A percentile compares a stretch with the other conserved stretches of the same genome.
Evolutionary conservation across 2,797 vertebrate genomes (phyloP).

Genomic region (Valencia hispanica): DNA sequence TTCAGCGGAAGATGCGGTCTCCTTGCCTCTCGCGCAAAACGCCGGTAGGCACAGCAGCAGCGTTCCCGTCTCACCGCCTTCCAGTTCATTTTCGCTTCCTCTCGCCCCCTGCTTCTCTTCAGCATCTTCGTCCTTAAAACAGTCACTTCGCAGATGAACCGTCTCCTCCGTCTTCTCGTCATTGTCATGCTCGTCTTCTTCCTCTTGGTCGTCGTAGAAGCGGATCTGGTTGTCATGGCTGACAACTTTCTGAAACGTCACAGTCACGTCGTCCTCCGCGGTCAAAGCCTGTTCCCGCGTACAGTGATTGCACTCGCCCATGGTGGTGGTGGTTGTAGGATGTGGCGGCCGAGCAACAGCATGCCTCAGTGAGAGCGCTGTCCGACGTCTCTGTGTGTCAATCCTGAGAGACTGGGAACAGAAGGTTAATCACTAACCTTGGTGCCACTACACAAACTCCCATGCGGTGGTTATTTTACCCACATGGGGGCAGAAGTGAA

Average conservation of each 20-base stretch:
- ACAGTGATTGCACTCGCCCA: conserved; percentile 69
- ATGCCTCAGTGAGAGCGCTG: conserved; percentile 68
- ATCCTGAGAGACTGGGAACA: conserved; percentile 54
- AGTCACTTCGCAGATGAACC: conserved; percentile 44
- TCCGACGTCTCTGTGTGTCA: conserved; percentile 32
- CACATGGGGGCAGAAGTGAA: conserved; percentile 72
- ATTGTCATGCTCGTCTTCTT: conserved; percentile 37
- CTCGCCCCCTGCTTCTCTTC: conserved; percentile 24
- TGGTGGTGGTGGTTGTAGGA: conserved; percentile 54
- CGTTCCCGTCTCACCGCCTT: conserved; percentile 21
- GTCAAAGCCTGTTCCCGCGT: conserved; percentile 54
- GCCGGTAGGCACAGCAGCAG: conserved; percentile 33
- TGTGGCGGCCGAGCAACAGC: conserved; percentile 67
- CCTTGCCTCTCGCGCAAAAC: conserved; percentile 48
- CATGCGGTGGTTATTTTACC: conserved; percentile 53
- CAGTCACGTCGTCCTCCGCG: conserved; percentile 62
- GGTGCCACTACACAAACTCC: conserved; percentile 33
- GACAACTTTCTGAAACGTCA: conserved; percentile 70
- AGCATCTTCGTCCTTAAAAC: conserved; percentile 15
- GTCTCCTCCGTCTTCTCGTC: conserved; percentile 51
- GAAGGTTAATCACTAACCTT: conserved; percentile 81
- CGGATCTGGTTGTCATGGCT: conserved; percentile 37
- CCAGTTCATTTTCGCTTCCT: conserved; percentile 19
- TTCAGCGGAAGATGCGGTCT: conserved; percentile 28
- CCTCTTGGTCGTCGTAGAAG: conserved; percentile 11